phyloP scores from a whole-genome alignment of 2,113 vertebrate species.

The Clarias batrachus region DNA sequence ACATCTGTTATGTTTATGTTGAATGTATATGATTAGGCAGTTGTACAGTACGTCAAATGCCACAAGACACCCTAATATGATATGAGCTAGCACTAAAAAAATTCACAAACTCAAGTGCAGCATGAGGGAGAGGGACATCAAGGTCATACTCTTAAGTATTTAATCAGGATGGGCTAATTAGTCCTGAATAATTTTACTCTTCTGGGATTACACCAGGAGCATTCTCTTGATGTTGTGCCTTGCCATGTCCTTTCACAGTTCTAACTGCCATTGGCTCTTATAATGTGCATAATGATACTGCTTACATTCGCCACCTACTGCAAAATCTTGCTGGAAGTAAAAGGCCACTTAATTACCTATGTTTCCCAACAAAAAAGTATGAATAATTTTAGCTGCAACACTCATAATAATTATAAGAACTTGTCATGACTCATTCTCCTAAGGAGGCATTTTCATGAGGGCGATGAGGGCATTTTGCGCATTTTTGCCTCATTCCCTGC shows the following conservation, averaged over 20 bases:
- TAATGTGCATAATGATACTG: constrained; percentile 57
- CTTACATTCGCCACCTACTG: constrained; percentile 44
- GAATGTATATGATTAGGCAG: background rate
- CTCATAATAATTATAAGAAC: constrained; percentile 55
- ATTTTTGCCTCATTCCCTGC: constrained; percentile 39
- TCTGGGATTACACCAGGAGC: constrained; percentile 22
- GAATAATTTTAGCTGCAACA: background rate
- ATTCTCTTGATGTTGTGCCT: constrained; percentile 22
- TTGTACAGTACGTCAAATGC: background rate
- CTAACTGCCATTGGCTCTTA: constrained; percentile 53
- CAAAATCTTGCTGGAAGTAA: constrained; percentile 50
- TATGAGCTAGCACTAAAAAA: background rate
- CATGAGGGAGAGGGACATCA: constrained; percentile 2
- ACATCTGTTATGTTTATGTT: background rate
- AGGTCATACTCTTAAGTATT: constrained; percentile 42
- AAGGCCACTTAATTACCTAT: constrained; percentile 48
- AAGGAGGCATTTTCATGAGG: constrained; percentile 33
- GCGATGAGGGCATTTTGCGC: constrained; percentile 3
- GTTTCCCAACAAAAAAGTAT: constrained; percentile 38
- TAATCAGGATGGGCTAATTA: constrained; percentile 47
- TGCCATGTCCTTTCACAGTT: constrained; percentile 45
- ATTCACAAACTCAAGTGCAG: constrained; percentile 23
- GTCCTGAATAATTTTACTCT: constrained; percentile 23
- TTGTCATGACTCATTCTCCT: constrained; percentile 45
- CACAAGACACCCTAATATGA: background rate